Evolutionary conservation across 2,888 invertebrate genomes (phyloP).

Genomic region (Nephrotoma appendiculata): DNA sequence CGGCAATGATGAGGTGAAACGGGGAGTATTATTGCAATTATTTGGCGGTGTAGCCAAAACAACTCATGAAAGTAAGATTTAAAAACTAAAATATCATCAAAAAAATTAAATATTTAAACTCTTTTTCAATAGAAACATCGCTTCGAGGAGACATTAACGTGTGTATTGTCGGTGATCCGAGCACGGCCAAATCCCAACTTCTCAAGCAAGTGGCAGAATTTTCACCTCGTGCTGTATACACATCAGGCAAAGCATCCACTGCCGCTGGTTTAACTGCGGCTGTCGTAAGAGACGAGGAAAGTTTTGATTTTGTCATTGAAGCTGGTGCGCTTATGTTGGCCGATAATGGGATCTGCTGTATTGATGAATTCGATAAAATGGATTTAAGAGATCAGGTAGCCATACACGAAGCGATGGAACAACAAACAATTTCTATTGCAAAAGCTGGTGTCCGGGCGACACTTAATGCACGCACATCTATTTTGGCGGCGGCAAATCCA

Average conservation of each 20-base stretch:
- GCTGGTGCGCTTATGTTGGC: slow-evolving; percentile 99
- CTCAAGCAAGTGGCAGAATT: slow-evolving; percentile 90
- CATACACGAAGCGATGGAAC: slow-evolving; percentile 99
- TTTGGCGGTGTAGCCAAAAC: slow-evolving; percentile 96
- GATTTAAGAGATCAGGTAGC: slow-evolving; percentile 94
- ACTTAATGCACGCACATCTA: slow-evolving; percentile 92
- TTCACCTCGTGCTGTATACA: slow-evolving; percentile 92
- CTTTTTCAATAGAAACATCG: slow-evolving; percentile 47
- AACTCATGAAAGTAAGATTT: slow-evolving; percentile 56
- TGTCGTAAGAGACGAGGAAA: slow-evolving; percentile 93
- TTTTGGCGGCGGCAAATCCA: slow-evolving; percentile 96
- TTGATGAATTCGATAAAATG: slow-evolving; percentile 99
- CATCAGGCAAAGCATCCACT: slow-evolving; percentile 94
- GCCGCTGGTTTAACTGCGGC: slow-evolving; percentile 98
- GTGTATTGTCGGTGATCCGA: slow-evolving; percentile 97
- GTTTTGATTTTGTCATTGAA: slow-evolving; percentile 97
- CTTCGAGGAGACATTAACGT: slow-evolving; percentile 94
- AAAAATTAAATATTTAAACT: not conserved
- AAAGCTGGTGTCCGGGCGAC: slow-evolving; percentile 98
- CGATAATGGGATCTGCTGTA: slow-evolving; percentile 96
- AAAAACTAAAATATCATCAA: not conserved
- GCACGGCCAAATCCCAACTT: slow-evolving; percentile 95
- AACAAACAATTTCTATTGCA: slow-evolving; percentile 96
- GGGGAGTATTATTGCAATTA: slow-evolving; percentile 81
- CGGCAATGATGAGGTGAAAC: slow-evolving; percentile 93